A percentile compares a stretch with the other conserved stretches of the same genome.
phyloP scores from a whole-genome alignment of 2,797 vertebrate genomes.

The Anolis apletophallus region DNA sequence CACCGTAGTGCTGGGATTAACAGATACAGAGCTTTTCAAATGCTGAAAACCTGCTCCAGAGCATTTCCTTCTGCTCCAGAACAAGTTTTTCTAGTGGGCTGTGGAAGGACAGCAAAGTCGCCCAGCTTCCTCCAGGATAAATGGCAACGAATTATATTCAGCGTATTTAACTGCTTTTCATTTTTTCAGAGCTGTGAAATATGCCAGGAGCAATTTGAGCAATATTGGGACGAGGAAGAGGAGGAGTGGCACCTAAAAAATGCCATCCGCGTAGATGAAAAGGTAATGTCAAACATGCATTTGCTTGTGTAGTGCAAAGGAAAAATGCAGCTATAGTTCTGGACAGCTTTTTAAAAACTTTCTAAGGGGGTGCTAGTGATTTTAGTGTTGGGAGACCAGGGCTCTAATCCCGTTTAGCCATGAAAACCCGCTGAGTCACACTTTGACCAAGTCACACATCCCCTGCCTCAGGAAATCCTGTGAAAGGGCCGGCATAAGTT shows the following conservation, averaged over 20 bases:
- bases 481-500: too few relatives aligned
- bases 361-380: not conserved
- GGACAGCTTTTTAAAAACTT: too few relatives aligned
- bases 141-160: not conserved
- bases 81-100: not conserved
- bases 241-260: slow-evolving; percentile 99
- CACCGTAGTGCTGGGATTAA: not conserved
- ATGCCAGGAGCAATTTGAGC: slow-evolving; percentile 97
- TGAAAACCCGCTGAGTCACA: too few relatives aligned
- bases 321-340: not conserved
- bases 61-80: not conserved
- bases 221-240: slow-evolving; percentile 98
- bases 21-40: too few relatives aligned
- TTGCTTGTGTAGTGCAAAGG: not conserved
- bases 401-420: too few relatives aligned
- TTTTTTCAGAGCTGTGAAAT: slow-evolving; percentile 91
- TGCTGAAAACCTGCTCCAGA: not conserved
- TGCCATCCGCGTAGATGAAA: slow-evolving; percentile 92
- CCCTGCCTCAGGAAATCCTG: too few relatives aligned
- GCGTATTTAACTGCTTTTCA: not conserved
- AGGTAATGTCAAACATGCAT: slow-evolving; percentile 78
- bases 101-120: too few relatives aligned
- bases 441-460: too few relatives aligned
- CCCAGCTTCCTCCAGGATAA: not conserved
- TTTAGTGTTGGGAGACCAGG: too few relatives aligned